Conservation (phyloP, 2,888 invertebrate species). For the Eurytoma californica region DNA sequence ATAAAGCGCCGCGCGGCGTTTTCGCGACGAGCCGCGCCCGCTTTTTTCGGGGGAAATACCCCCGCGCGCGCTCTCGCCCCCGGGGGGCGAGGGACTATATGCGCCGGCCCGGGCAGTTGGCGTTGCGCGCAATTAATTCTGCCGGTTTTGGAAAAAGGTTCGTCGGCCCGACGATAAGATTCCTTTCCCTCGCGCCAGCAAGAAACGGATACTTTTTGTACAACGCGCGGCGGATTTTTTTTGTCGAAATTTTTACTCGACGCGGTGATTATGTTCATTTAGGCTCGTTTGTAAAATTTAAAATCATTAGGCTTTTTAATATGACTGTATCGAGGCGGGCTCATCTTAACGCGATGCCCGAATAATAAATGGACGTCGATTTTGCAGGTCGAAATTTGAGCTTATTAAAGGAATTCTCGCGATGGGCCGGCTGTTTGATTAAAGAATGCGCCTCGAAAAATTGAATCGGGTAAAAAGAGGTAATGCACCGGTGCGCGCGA, state of each 20-base stretch:
- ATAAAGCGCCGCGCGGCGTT: slow-evolving; percentile 33
- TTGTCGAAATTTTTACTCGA: neutral
- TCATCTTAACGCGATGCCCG: neutral
- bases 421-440: neutral
- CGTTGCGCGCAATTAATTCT: too few relatives aligned
- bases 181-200: neutral
- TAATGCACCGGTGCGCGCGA: neutral
- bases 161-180: too few relatives aligned
- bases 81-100: too few relatives aligned
- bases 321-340: neutral
- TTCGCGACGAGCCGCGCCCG: slow-evolving; percentile 1
- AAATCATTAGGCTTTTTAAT: neutral
- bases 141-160: too few relatives aligned
- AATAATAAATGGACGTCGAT: neutral
- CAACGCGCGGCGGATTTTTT: too few relatives aligned
- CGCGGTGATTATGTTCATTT: too few relatives aligned
- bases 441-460: neutral
- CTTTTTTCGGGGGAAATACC: slow-evolving; percentile 32
- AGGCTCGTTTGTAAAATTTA: too few relatives aligned
- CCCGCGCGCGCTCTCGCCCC: too few relatives aligned
- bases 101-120: too few relatives aligned
- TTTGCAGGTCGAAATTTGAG: slow-evolving; percentile 8
- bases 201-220: neutral
- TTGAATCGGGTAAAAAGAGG: neutral
- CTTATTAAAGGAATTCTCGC: slow-evolving; percentile 21